Percentiles rank a stretch among this genome's conserved stretches.
These are phyloP conservation scores for Theocolax elegans DNA, from an alignment of 1,140 invertebrate genomes.

Conservation along the genomic window DNA sequence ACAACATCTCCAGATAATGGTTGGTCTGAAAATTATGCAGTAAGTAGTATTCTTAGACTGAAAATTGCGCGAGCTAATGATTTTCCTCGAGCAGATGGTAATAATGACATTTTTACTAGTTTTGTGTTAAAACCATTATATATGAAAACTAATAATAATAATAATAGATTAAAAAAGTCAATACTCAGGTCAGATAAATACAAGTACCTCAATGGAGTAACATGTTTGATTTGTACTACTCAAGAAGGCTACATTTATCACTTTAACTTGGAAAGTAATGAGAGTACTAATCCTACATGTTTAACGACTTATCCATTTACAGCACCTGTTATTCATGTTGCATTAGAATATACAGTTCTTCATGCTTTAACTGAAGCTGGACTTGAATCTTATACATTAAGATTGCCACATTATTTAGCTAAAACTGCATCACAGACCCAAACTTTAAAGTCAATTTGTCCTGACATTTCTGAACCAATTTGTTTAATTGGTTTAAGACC, in stretches of 20 bases:
- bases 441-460: slow-evolving; percentile 63
- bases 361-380: slow-evolving; percentile 82
- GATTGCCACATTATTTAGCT: slow-evolving; percentile 71
- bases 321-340: slow-evolving; percentile 74
- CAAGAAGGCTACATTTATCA: slow-evolving; percentile 73
- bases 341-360: slow-evolving; percentile 76
- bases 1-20: slow-evolving; percentile 60
- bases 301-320: slow-evolving; percentile 75
- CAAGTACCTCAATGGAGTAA: slow-evolving; percentile 59
- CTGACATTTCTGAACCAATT: slow-evolving; percentile 73
- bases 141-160: slow-evolving; percentile 53
- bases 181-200: slow-evolving; percentile 61
- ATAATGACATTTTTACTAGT: slow-evolving; percentile 59
- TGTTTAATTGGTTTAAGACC: slow-evolving; percentile 79
- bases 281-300: slow-evolving; percentile 52
- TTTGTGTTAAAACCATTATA: slow-evolving; percentile 62
- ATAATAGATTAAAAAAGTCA: slow-evolving; percentile 56
- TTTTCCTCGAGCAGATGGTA: slow-evolving; percentile 42
- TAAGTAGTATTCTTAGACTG: slow-evolving; percentile 57
- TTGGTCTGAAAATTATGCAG: slow-evolving; percentile 64
- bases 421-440: slow-evolving; percentile 55
- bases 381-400: slow-evolving; percentile 81
- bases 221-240: slow-evolving; percentile 68
- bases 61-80: slow-evolving; percentile 53
- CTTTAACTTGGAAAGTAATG: slow-evolving; percentile 58